Percentiles rank a stretch among this genome's conserved stretches.
phyloP scores from a whole-genome alignment of 2,797 vertebrate species.

The Parambassis ranga region DNA sequence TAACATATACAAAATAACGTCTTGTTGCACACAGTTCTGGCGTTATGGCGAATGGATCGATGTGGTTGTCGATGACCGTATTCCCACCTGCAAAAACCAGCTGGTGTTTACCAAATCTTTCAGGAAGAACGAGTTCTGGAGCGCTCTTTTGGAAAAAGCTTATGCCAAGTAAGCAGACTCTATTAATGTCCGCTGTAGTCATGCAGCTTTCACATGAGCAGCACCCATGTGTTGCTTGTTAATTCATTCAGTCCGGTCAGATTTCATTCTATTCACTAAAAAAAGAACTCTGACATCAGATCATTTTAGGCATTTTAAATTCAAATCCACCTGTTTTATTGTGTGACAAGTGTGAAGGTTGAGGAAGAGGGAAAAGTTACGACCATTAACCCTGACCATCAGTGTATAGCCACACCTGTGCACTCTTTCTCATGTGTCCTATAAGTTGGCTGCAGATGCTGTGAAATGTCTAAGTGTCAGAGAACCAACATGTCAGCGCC shows the following conservation, averaged over 20 bases:
- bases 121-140: constrained; percentile 96
- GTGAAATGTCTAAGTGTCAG: not conserved
- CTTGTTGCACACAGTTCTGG: constrained; percentile 82
- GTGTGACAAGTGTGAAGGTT: not conserved
- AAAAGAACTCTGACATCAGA: not conserved
- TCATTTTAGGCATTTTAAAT: not conserved
- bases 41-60: constrained; percentile 94
- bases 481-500: constrained; percentile 4
- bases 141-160: constrained; percentile 95
- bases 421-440: constrained; percentile 1
- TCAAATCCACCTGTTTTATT: not conserved
- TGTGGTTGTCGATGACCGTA: constrained; percentile 91
- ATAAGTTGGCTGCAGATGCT: not conserved
- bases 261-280: not conserved
- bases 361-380: no score
- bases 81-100: constrained; percentile 87
- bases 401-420: not conserved
- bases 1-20: no score
- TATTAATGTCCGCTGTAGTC: not conserved
- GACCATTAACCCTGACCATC: no score
- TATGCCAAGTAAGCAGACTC: constrained; percentile 90
- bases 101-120: constrained; percentile 93
- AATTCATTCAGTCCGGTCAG: not conserved
- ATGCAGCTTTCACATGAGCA: not conserved
- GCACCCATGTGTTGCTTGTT: not conserved